phyloP scores from a whole-genome alignment of 2,797 vertebrate species.

The Poeciliopsis turneri region DNA sequence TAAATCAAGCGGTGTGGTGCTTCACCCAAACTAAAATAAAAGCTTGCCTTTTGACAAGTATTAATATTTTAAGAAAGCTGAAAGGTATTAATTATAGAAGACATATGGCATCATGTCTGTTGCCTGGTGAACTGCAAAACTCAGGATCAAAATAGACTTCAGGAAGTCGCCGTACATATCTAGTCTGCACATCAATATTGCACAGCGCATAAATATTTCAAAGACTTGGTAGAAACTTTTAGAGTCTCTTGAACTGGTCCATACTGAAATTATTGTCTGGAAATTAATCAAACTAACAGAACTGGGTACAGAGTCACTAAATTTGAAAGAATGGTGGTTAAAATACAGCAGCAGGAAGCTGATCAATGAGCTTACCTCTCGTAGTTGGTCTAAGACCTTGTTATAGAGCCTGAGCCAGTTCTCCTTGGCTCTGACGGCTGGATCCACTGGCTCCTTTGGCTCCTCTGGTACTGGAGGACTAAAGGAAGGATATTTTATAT shows the following conservation, averaged over 20 bases:
- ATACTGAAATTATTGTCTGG: conserved; percentile 40
- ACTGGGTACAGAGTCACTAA: conserved; percentile 12
- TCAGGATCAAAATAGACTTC: conserved; percentile 58
- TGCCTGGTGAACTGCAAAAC: conserved; percentile 44
- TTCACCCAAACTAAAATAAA: conserved; percentile 43
- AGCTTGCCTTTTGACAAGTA: conserved; percentile 19
- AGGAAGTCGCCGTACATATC: conserved; percentile 38
- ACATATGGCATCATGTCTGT: conserved; percentile 49
- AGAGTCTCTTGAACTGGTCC: conserved; percentile 44
- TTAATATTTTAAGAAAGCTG: conserved; percentile 36
- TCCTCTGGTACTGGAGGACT: conserved; percentile 83
- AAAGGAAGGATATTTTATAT: conserved; percentile 20
- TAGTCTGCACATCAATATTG: conserved; percentile 68
- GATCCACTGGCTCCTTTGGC: conserved; percentile 86
- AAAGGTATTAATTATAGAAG: conserved; percentile 54
- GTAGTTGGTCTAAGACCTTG: conserved; percentile 94
- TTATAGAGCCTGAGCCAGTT: conserved; percentile 97
- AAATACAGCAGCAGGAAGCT: conserved; percentile 6
- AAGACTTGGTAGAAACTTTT: conserved; percentile 59
- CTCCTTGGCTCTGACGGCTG: conserved; percentile 88
- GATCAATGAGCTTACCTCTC: conserved; percentile 85
- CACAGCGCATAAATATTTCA: conserved; percentile 75
- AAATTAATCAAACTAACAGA: conserved; percentile 23
- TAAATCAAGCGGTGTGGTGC: conserved; percentile 41
- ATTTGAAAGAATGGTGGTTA: conserved; percentile 3